Evolutionary conservation across 2,797 vertebrate species (phyloP).

Genomic region (Euthynnus affinis): DNA sequence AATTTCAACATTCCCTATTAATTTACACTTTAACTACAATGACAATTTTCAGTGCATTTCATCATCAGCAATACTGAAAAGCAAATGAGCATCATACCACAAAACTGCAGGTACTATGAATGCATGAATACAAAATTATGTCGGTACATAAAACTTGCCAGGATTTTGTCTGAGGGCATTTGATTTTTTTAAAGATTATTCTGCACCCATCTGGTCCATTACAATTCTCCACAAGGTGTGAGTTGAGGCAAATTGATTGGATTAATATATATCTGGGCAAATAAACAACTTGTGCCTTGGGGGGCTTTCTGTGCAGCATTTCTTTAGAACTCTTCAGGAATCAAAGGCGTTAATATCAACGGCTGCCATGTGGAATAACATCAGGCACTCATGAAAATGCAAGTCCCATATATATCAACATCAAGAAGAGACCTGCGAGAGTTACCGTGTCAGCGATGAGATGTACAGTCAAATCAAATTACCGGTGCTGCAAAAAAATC

Average conservation of each 20-base stretch:
- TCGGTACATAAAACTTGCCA: constrained; percentile 50
- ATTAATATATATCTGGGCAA: constrained; percentile 84
- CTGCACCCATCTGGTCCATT: constrained; percentile 72
- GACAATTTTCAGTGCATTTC: constrained; percentile 32
- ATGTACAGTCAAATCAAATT: constrained; percentile 79
- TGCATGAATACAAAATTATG: constrained; percentile 66
- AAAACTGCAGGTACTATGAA: constrained; percentile 51
- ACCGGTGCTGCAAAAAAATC: constrained; percentile 60
- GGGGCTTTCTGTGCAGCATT: constrained; percentile 76
- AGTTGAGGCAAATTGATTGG: constrained; percentile 79
- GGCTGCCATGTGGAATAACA: constrained; percentile 79
- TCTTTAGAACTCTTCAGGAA: constrained; percentile 83
- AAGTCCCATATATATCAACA: constrained; percentile 75
- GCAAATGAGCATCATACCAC: constrained; percentile 45
- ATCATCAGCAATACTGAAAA: constrained; percentile 41
- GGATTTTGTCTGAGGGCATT: constrained; percentile 61
- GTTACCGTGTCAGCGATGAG: constrained; percentile 69
- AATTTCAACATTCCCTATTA: not conserved
- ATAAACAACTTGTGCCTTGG: constrained; percentile 85
- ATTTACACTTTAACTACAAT: constrained; percentile 14
- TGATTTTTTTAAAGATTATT: constrained; percentile 59
- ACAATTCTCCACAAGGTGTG: constrained; percentile 79
- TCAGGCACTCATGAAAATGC: constrained; percentile 78
- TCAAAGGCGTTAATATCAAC: constrained; percentile 83
- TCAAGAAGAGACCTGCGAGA: constrained; percentile 72